Base-by-base conservation (phyloP, 2,888 invertebrate species). In the Diadegma fenestrale region DNA sequence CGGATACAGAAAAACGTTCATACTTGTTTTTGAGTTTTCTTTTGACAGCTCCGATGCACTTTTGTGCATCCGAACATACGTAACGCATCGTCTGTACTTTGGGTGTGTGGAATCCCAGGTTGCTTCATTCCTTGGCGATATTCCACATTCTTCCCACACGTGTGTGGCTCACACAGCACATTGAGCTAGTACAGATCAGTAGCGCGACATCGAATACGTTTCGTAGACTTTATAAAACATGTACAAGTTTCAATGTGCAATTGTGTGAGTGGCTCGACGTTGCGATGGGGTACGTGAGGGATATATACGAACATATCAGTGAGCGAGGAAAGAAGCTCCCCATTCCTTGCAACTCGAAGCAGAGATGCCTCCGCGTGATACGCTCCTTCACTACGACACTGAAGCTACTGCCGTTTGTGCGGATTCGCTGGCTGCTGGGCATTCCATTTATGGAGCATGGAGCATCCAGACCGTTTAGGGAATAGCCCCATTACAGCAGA, bases 71-170 rank as follows among this genome's bases (percentile, higher is more conserved):
- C 14, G 48, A 26, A 26, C 12, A 37, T 14, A 71, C 19, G 17
- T 19, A 51, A 14, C 14, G 37, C 5, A 22, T 10, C 51, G 14
- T 54, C 54, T 33, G 43, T 69, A 71, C 69, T 79, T 45, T 22
- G 33, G 69, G 76, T 80, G 78, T 78, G 68, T 58, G 80, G 83
- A 88, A 83, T 88, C 79, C 69, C 88, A 88, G 89, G 90, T 92
- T 92, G 91, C 92, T 90, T 91, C 91, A 92, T 92, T 92, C 92
- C 92, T 91, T 89, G 89, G 91, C 91, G 92, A 92, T 92, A 92
- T 92, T 92, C 92, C 91, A 92, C 93, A 93, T 93, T 93, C 93
- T 93, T 93, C 93, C 92, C 92, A 92, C 92, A 93, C 93, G 92
- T 92, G 91, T 91, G 37, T 79, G 90, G 90, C 90, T 90, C 92